A percentile compares a stretch with the other conserved stretches of the same genome.
phyloP scores from a whole-genome alignment of 2,113 vertebrate genomes.

The cat (Felis catus) region DNA sequence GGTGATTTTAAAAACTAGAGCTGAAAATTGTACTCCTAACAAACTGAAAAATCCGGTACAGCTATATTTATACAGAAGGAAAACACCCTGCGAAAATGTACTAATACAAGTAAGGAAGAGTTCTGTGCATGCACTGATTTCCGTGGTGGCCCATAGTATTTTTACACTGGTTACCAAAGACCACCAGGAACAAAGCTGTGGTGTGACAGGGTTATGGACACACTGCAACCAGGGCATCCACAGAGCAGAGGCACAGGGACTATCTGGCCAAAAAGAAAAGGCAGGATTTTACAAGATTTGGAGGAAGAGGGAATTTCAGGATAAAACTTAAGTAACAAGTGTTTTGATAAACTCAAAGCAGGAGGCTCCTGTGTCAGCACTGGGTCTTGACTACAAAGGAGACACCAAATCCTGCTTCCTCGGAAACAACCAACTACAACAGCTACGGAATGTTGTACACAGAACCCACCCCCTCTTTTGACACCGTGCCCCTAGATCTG shows the following conservation, averaged over 20 bases:
- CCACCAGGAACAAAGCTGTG: not conserved
- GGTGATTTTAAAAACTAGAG: not conserved
- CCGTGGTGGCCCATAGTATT: not conserved
- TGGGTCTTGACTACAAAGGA: not conserved
- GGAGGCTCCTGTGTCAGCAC: not conserved
- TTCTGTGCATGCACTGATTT: not conserved
- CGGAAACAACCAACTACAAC: not conserved
- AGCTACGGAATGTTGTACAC: not conserved
- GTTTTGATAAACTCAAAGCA: not conserved
- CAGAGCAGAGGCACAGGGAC: not conserved
- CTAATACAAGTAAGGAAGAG: not conserved
- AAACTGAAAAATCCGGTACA: not conserved
- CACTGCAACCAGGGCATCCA: not conserved
- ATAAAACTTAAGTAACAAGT: not conserved
- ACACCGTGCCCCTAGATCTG: not conserved
- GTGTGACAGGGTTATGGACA: not conserved
- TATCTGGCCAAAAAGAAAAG: not conserved
- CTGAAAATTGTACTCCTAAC: not conserved
- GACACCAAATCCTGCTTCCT: not conserved
- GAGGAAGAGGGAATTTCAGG: not conserved
- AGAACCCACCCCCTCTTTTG: not conserved
- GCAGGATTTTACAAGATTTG: not conserved
- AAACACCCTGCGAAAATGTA: not conserved
- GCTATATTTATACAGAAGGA: not conserved
- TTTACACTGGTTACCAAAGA: not conserved